Conservation (phyloP, 2,888 invertebrate genomes). For the Griposia aprilina region DNA sequence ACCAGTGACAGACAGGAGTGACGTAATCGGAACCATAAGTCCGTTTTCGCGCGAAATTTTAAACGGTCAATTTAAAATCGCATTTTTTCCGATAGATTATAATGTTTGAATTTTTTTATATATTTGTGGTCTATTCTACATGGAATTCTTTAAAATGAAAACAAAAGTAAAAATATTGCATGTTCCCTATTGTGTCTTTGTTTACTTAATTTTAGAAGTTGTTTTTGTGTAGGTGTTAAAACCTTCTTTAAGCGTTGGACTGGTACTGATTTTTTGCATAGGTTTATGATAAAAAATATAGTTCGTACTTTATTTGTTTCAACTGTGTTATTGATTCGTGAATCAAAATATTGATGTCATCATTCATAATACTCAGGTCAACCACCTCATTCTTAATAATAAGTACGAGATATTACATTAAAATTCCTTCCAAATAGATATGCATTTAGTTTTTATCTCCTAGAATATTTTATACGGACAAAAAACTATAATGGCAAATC, state of each 20-base stretch:
- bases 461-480: conserved; percentile 42
- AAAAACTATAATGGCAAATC: conserved; percentile 73
- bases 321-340: background rate
- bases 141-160: too few species aligned
- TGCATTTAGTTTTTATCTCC: conserved; percentile 49
- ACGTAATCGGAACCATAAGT: too few species aligned
- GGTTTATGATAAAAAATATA: background rate
- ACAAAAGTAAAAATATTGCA: too few species aligned
- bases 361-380: background rate
- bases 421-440: conserved; percentile 27
- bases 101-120: too few species aligned
- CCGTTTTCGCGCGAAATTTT: too few species aligned
- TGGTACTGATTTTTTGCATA: background rate
- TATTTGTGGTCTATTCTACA: too few species aligned
- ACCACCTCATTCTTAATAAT: conserved; percentile 1
- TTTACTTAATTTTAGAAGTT: background rate
- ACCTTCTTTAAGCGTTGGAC: background rate
- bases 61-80: too few species aligned
- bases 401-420: conserved; percentile 22
- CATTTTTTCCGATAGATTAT: too few species aligned
- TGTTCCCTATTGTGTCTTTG: conserved; percentile 12
- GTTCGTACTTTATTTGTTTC: conserved; percentile 3
- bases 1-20: too few species aligned
- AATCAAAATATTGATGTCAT: conserved; percentile 5
- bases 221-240: background rate